A percentile compares a stretch with the other conserved stretches of the same genome.
These are phyloP conservation scores for Cydia fagiglandana DNA, from an alignment of 1,140 invertebrate genomes.

Conservation along the genomic window DNA sequence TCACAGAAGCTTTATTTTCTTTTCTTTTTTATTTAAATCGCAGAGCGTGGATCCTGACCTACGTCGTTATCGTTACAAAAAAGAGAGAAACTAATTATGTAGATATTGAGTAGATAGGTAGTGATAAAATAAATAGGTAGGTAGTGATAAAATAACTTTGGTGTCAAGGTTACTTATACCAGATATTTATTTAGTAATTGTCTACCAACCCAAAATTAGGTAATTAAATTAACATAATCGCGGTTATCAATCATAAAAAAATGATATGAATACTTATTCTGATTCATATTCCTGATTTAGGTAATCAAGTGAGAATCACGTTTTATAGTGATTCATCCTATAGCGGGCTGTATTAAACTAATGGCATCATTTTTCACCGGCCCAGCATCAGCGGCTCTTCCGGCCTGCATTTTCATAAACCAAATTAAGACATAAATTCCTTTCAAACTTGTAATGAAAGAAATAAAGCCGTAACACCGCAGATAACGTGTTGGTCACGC, in stretches of 20 bases:
- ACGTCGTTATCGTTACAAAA: too few species aligned
- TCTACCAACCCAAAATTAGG: too few species aligned
- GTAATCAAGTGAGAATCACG: constrained; percentile 11
- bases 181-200: too few species aligned
- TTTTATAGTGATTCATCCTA: constrained; percentile 12
- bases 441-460: constrained; percentile 54
- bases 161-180: too few species aligned
- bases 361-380: constrained; percentile 56
- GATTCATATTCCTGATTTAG: background rate
- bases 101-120: too few species aligned
- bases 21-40: too few species aligned
- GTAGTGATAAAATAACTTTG: too few species aligned
- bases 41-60: too few species aligned
- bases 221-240: too few species aligned
- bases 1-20: too few species aligned
- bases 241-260: background rate
- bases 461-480: constrained; percentile 65
- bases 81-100: too few species aligned
- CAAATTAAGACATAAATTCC: constrained; percentile 75
- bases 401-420: constrained; percentile 58
- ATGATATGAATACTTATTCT: background rate
- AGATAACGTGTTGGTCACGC: constrained; percentile 67
- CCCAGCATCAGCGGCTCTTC: constrained; percentile 43
- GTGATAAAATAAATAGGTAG: too few species aligned
- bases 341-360: constrained; percentile 35